Base-by-base conservation (phyloP, 2,888 invertebrate species). In the Melipona bicolor region DNA sequence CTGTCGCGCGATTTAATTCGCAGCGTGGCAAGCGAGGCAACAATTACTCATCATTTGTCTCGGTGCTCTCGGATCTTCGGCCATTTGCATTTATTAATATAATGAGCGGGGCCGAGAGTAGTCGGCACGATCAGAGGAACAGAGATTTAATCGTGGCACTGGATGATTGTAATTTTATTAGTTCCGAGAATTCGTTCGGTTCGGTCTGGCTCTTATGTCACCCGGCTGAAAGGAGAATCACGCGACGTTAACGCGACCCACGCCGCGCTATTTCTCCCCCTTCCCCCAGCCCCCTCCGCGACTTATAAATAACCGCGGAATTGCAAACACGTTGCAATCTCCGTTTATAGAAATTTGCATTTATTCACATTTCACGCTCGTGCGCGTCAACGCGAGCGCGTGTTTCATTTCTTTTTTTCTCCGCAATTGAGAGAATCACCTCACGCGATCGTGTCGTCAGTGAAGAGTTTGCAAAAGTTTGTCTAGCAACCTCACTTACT, bases 1-100 rank as follows among this genome's bases (percentile, higher is more conserved):
- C 54, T 54, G 54, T 54, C 70, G 70, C 54, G 19, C 52, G 71
- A 59, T 71, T 71, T 59, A 43, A 59, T 71, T 71, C 36, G 19
- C 36, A 6, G 13, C 56, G 56, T 5, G 4, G 52, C 27, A 13
- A 43, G 43, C 54, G 19, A n/a, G 32, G 5, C 36, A 52, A 36
- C 52, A 17, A 65, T 52, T 32, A 24, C 54, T 67, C 54, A 6
- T 32, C 36, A 13, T 65, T 65, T 67, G 15, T 4, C 24, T 43
- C n/a, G 50, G 11, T n/a, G 11, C 43, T 24, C 43, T 11, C 24
- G 24, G 43, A 56, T 19, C 24, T 59, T 59, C 59, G 2, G 4
- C 13, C 11, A 59, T 49, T 72, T n/a, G 59, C 71, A 19, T 72
- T 61, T 59, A 61, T 72, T 72, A 43, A 59, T 24, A 4, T 24